A percentile compares a stretch with the other conserved stretches of the same genome.
phyloP scores from a whole-genome alignment of 2,113 vertebrate species.

The Misgurnus mizolepis region DNA sequence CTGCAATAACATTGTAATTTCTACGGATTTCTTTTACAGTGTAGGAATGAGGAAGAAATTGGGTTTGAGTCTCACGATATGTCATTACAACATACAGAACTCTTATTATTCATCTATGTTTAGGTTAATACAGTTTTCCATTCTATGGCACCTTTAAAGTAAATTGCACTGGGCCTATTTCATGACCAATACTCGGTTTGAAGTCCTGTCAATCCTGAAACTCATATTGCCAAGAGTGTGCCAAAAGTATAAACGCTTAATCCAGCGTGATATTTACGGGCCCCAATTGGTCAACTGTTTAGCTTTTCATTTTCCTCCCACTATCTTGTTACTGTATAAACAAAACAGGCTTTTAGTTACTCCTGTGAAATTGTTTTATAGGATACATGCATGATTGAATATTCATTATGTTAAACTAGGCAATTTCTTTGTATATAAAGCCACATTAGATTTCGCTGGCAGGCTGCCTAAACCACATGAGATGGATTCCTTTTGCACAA shows the following conservation, averaged over 20 bases:
- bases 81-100: too few relatives aligned
- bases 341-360: constrained; percentile 89
- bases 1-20: too few relatives aligned
- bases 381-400: constrained; percentile 85
- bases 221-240: constrained; percentile 73
- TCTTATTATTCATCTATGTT: too few relatives aligned
- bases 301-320: constrained; percentile 60
- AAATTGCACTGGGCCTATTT: too few relatives aligned
- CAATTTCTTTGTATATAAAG: constrained; percentile 85
- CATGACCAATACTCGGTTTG: too few relatives aligned
- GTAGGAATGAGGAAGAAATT: too few relatives aligned
- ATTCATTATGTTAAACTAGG: constrained; percentile 87
- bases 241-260: constrained; percentile 80
- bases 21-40: too few relatives aligned
- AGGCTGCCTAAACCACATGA: constrained; percentile 78
- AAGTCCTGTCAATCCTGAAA: too few relatives aligned
- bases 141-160: too few relatives aligned
- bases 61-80: too few relatives aligned
- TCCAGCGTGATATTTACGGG: constrained; percentile 72
- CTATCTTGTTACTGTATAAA: constrained; percentile 64
- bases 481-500: constrained; percentile 74
- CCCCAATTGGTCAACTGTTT: constrained; percentile 79
- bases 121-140: too few relatives aligned
- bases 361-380: constrained; percentile 84
- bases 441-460: constrained; percentile 82